These are phyloP conservation scores for Gastrophryne carolinensis DNA, from an alignment of 2,797 vertebrate species.

Conservation along the genomic window DNA sequence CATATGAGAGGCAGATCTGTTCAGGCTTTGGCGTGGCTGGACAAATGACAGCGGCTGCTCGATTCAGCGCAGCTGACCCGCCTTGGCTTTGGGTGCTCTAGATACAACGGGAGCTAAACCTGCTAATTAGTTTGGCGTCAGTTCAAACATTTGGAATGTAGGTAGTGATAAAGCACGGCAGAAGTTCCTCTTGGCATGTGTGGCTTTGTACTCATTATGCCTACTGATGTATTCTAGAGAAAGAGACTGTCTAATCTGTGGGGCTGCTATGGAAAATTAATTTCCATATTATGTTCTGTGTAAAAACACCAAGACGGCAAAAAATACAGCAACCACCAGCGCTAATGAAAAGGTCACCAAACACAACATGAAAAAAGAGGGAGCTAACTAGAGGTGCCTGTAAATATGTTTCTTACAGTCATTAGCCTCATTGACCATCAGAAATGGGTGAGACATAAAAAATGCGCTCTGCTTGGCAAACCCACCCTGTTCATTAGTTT, in stretches of 20 bases:
- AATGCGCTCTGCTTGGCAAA: too few relatives aligned
- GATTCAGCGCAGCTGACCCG: slow-evolving; percentile 53
- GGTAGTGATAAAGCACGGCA: slow-evolving; percentile 65
- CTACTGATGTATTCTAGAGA: slow-evolving; percentile 58
- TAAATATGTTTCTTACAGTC: not conserved
- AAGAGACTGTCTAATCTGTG: slow-evolving; percentile 58
- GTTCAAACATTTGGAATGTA: slow-evolving; percentile 65
- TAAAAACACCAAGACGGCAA: not conserved
- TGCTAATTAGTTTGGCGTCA: slow-evolving; percentile 69
- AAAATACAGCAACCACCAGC: not conserved
- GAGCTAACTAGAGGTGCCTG: not conserved
- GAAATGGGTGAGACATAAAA: too few relatives aligned
- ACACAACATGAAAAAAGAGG: not conserved
- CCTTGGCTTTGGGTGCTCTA: slow-evolving; percentile 59
- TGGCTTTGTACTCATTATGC: slow-evolving; percentile 60
- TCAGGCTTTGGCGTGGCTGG: slow-evolving; percentile 23
- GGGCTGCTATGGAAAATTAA: slow-evolving; percentile 49
- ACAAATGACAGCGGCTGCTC: slow-evolving; percentile 50
- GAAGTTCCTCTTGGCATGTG: slow-evolving; percentile 63
- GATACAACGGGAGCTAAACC: slow-evolving; percentile 63
- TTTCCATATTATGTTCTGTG: slow-evolving; percentile 18
- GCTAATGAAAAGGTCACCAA: not conserved
- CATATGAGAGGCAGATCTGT: slow-evolving; percentile 45
- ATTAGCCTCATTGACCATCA: not conserved
- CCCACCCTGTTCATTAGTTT: too few relatives aligned